Conservation (phyloP, 1,140 invertebrate genomes). For the Meloidogyne floridensis region DNA sequence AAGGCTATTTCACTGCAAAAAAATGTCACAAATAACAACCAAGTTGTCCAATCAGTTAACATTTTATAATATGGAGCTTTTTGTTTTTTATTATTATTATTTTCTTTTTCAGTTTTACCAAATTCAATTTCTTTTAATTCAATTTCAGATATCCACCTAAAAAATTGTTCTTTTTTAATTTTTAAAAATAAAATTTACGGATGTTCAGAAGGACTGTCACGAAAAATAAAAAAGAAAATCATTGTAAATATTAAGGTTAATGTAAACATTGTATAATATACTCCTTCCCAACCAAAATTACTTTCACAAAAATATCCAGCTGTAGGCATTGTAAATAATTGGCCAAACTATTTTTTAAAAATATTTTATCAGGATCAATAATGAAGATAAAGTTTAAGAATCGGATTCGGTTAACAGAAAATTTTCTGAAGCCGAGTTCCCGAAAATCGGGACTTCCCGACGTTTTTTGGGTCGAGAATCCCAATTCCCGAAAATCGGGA, state of each 20-base stretch:
- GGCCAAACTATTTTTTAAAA: conserved; percentile 33
- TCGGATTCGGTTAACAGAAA: too few relatives aligned
- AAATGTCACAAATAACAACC: conserved; percentile 7
- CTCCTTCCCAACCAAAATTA: too few relatives aligned
- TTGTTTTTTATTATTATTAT: conserved; percentile 24
- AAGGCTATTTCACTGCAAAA: conserved; percentile 30
- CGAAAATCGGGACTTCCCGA: too few relatives aligned
- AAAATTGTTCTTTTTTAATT: conserved; percentile 13
- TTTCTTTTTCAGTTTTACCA: not conserved
- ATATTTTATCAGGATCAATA: too few relatives aligned
- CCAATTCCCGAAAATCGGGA: too few relatives aligned
- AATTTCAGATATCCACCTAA: conserved; percentile 20
- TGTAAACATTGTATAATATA: too few relatives aligned
- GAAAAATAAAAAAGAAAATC: conserved; percentile 33
- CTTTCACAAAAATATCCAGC: too few relatives aligned
- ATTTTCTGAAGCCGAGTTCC: too few relatives aligned
- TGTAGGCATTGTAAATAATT: conserved; percentile 18
- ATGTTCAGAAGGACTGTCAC: conserved; percentile 31
- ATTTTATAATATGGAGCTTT: conserved; percentile 24
- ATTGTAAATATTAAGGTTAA: conserved; percentile 19
- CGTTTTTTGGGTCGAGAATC: too few relatives aligned
- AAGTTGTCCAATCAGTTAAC: not conserved
- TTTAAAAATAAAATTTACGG: not conserved
- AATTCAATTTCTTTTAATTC: conserved; percentile 19
- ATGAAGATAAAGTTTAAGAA: too few relatives aligned